Base-by-base conservation (phyloP, 2,113 vertebrate genomes). In the Sphaerodactylus townsendi region DNA sequence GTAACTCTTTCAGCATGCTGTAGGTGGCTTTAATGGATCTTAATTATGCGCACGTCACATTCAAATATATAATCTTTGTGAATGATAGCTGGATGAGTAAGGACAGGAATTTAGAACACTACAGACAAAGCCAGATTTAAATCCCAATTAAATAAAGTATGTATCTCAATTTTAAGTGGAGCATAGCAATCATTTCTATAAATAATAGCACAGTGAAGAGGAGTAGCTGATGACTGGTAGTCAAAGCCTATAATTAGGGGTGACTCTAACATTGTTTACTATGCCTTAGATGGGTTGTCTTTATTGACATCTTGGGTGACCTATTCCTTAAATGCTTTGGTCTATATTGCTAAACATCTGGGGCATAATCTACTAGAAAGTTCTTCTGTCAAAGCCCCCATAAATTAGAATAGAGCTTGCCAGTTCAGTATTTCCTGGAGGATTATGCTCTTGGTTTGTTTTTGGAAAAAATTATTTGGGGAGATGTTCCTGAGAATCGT, bases 1-100 rank as follows among this genome's bases (percentile, higher is more conserved):
- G 92, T 94, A 91, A 92, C 93, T 94, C 93, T 95, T 94, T 93
- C 94, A 95, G 92, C 94, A 90, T 91, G 91, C 93, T 95, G 93
- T 90, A 92, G 95, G 94, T 72, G 91, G 95, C 92, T 95, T 93
- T 96, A 96, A 96, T 96, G 92, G 95, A 90, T 93, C 92, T 90
- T 96, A 96, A 96, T 96, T 95, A 94, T 1, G 91, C 72, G 88
- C 83, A 92, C 86, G 86, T 95, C 95, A 94, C 90, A 83, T 93
- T 95, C 92, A 83, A 92, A 92, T 84, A 79, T 88, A 87, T 96
- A 95, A 93, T 95, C 91, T 92, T 92, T 93, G 91, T n/a, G 92
- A 93, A 95, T 94, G 94, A 94, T 91, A 93, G 89, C 91, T 84
- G 80, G 94, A 87, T 93, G 93, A 95, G 88, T 92, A 94, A 91